Conservation (phyloP, 2,113 vertebrate genomes). For the Oceanodroma tethys region DNA sequence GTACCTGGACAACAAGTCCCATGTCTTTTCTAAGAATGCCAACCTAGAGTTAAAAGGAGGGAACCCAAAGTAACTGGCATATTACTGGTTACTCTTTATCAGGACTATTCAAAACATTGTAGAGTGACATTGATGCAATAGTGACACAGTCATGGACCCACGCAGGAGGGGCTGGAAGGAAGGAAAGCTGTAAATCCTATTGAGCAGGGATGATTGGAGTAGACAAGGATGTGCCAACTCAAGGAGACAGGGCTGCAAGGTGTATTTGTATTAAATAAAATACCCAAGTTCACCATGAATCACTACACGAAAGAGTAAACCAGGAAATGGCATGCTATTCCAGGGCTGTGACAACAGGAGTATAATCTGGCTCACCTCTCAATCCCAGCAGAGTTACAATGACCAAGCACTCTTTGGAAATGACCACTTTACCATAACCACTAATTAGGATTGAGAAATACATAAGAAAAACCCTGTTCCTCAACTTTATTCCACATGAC, state of each 20-base stretch:
- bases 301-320: neutral
- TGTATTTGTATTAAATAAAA: neutral
- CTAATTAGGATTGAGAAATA: conserved; percentile 13
- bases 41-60: neutral
- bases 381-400: neutral
- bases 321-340: neutral
- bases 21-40: neutral
- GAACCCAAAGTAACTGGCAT: neutral
- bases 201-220: neutral
- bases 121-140: neutral
- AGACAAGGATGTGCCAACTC: neutral
- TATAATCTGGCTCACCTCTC: neutral
- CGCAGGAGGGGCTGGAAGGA: neutral
- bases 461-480: neutral
- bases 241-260: neutral
- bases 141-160: neutral
- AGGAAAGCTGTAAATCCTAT: neutral
- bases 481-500: neutral
- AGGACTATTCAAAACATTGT: neutral
- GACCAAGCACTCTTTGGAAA: neutral
- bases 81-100: neutral
- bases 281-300: neutral
- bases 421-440: neutral
- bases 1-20: neutral
- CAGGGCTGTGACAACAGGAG: neutral